Evolutionary conservation across 2,888 invertebrate species (phyloP).

Genomic region (Limnephilus marmoratus): DNA sequence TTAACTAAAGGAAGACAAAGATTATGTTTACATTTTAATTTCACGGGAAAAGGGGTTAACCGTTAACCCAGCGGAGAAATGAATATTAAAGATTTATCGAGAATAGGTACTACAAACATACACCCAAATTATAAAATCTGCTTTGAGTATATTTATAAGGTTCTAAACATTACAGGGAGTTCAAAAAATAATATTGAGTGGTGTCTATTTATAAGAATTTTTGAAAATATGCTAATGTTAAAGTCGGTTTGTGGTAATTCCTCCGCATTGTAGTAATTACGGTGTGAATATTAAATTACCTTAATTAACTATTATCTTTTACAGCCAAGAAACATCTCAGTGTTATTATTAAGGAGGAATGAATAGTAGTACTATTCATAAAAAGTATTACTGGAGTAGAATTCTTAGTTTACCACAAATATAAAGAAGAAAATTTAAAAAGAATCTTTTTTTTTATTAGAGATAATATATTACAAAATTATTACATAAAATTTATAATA

Average conservation of each 20-base stretch:
- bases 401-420: no score
- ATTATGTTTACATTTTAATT: conserved; percentile 17
- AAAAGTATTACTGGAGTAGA: no score
- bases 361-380: no score
- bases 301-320: no score
- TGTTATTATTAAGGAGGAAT: no score
- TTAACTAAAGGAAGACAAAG: background rate
- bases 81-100: background rate
- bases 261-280: no score
- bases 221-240: background rate
- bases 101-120: background rate
- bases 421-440: no score
- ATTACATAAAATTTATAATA: no score
- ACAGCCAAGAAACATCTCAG: no score
- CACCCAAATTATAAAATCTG: background rate
- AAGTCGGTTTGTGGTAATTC: background rate
- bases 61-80: background rate
- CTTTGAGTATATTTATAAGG: background rate
- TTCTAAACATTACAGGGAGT: background rate
- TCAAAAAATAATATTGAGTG: background rate
- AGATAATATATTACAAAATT: no score
- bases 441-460: no score
- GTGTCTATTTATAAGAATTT: background rate
- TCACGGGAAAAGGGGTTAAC: background rate
- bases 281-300: no score